Base-by-base conservation (phyloP, 2,113 vertebrate species). In the Atlantisia rogersi region DNA sequence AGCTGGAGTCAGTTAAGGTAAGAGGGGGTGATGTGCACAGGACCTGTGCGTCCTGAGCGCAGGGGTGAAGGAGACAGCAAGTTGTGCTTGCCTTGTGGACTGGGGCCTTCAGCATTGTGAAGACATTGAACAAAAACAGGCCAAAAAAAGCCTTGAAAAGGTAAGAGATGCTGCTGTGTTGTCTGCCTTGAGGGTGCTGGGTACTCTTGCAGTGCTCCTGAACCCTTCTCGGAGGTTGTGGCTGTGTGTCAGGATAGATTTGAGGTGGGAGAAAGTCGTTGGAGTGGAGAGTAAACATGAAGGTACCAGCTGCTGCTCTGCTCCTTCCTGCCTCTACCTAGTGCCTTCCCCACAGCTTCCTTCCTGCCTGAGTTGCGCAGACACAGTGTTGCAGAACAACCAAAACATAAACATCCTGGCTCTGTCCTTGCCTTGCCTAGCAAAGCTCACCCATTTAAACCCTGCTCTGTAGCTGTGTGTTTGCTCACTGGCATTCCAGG, bases 1-100 rank as follows among this genome's bases (percentile, higher is more conserved):
- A 99, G 40, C 98, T 99, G 67, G 99, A 99, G 63, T 97, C 86
- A 40, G 96, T 99, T 73, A 99, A 99, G 99, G 99, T 99, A 97
- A 92, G 81, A 84, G 62, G 44, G 64, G 73, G 1, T 53, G 74
- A 3, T 52, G 26, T 24, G 5, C 10, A 0, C 1, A 13, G 32
- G 70, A 11, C 24, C 31, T 46, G 35, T 46, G 4, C 10, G 5
- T 59, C 42, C 46, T 2, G 18, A 75, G 60, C 3, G 6, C 37
- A n/a, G 46, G 46, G 24, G 6, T 22, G 37, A 55, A 7, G 2
- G 4, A 55, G 44, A 29, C 4, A 6, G 14, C 10, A 7, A 9
- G 44, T 17, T 6, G 39, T 69, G 60, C 24, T 42, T 82, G 67
- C 52, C 26, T 19, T 19, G 15, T 5, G 52, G 3, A 11, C 31